These are phyloP conservation scores for Lepetodrilus schrolli DNA, from an alignment of 2,888 invertebrate genomes.

Conservation along the genomic window DNA sequence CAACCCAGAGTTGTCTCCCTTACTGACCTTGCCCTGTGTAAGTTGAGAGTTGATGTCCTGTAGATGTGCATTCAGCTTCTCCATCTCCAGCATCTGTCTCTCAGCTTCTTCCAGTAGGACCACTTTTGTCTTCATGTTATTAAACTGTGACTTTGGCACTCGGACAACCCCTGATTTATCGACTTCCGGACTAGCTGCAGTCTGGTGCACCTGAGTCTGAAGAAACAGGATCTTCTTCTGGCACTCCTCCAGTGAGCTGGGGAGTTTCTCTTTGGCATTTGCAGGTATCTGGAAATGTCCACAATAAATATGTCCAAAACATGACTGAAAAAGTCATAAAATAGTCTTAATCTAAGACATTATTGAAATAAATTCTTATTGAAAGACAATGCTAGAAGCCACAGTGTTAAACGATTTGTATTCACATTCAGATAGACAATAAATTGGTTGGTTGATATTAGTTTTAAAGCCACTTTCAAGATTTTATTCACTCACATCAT, in stretches of 20 bases:
- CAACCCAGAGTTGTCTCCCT: too few relatives aligned
- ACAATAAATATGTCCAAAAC: not conserved
- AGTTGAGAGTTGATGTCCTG: constrained; percentile 57
- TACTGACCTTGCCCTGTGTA: constrained; percentile 61
- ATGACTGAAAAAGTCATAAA: not conserved
- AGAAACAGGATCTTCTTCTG: constrained; percentile 60
- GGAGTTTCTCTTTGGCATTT: constrained; percentile 50
- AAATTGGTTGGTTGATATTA: not conserved
- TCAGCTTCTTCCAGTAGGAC: constrained; percentile 54
- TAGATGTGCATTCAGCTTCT: constrained; percentile 58
- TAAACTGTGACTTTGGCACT: constrained; percentile 50
- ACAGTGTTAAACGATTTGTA: too few relatives aligned
- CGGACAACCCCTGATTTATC: constrained; percentile 38
- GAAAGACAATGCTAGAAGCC: too few relatives aligned
- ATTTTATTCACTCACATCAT: too few relatives aligned
- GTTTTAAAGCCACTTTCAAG: too few relatives aligned
- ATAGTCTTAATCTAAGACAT: not conserved
- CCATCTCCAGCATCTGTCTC: constrained; percentile 55
- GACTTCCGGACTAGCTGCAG: constrained; percentile 27
- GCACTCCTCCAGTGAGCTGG: constrained; percentile 63
- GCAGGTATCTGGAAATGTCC: not conserved
- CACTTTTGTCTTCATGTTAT: constrained; percentile 50
- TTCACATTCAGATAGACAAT: too few relatives aligned
- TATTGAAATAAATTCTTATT: too few relatives aligned
- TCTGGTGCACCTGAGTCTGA: constrained; percentile 54